phyloP scores from a whole-genome alignment of 2,888 invertebrate species.

The Microchrysa polita region DNA sequence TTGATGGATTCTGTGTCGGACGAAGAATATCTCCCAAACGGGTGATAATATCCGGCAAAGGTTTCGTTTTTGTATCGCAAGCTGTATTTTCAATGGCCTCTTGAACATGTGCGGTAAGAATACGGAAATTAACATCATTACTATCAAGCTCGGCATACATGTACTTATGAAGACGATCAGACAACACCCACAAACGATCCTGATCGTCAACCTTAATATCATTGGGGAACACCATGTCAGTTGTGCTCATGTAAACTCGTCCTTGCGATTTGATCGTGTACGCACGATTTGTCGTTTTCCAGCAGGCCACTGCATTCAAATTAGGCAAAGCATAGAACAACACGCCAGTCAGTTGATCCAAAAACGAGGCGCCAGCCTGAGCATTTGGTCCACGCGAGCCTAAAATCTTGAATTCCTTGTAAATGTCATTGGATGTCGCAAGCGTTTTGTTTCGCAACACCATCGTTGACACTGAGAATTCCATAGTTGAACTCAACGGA shows the following conservation, averaged over 20 bases:
- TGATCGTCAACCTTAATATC: constrained; percentile 80
- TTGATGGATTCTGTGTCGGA: constrained; percentile 52
- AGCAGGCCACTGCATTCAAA: constrained; percentile 80
- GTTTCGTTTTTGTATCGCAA: constrained; percentile 71
- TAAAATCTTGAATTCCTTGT: constrained; percentile 72
- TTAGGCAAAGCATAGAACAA: constrained; percentile 80
- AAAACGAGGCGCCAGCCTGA: constrained; percentile 77
- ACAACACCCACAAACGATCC: constrained; percentile 77
- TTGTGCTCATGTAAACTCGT: constrained; percentile 75
- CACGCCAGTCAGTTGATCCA: constrained; percentile 76
- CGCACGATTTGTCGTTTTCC: constrained; percentile 75
- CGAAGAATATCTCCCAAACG: constrained; percentile 68
- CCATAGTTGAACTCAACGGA: constrained; percentile 79
- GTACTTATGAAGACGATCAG: constrained; percentile 76
- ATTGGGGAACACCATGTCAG: constrained; percentile 79
- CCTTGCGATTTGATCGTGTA: constrained; percentile 78
- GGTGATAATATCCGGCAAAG: constrained; percentile 68
- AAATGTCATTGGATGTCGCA: constrained; percentile 66
- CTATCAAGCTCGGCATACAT: constrained; percentile 73
- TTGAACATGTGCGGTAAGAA: constrained; percentile 73
- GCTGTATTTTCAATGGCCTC: constrained; percentile 78
- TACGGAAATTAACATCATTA: constrained; percentile 75
- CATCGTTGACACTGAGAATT: constrained; percentile 78
- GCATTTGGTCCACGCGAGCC: constrained; percentile 77
- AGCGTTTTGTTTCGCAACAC: constrained; percentile 71